phyloP scores from a whole-genome alignment of 53 echinoderm and acorn worm genomes.

The Holothuria scabra region DNA sequence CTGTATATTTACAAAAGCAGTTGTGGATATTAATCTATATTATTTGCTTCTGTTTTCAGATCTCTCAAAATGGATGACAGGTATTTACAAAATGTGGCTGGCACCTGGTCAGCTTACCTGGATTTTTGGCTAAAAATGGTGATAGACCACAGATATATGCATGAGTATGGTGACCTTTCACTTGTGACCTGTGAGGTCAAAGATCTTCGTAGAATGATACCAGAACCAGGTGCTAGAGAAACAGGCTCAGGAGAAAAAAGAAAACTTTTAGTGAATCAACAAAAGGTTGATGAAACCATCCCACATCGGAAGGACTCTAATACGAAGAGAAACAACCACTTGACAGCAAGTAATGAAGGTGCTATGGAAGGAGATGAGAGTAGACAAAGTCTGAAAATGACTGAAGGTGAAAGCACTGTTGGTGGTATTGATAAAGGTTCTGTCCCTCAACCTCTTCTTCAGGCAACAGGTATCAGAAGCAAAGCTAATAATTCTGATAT shows the following conservation, averaged over 20 bases:
- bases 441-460: too few species aligned
- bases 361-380: too few species aligned
- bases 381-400: too few species aligned
- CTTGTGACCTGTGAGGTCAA: not conserved
- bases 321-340: too few species aligned
- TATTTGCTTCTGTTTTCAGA: conserved; percentile 41
- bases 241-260: too few species aligned
- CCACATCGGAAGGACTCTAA: too few species aligned
- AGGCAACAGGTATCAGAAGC: not conserved
- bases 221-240: not conserved
- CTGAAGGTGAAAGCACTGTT: too few species aligned
- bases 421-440: too few species aligned
- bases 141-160: conserved; percentile 80
- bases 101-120: conserved; percentile 51
- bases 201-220: conserved; percentile 28
- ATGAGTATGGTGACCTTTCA: conserved; percentile 81
- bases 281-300: too few species aligned
- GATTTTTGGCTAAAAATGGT: conserved; percentile 66
- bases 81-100: conserved; percentile 25
- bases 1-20: not conserved
- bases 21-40: not conserved
- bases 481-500: not conserved
- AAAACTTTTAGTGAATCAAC: too few species aligned
- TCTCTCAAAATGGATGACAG: conserved; percentile 29
- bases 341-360: too few species aligned